Percentiles rank a stretch among this genome's conserved stretches.
phyloP scores from a whole-genome alignment of 2,113 vertebrate species.

The Podarcis raffonei region DNA sequence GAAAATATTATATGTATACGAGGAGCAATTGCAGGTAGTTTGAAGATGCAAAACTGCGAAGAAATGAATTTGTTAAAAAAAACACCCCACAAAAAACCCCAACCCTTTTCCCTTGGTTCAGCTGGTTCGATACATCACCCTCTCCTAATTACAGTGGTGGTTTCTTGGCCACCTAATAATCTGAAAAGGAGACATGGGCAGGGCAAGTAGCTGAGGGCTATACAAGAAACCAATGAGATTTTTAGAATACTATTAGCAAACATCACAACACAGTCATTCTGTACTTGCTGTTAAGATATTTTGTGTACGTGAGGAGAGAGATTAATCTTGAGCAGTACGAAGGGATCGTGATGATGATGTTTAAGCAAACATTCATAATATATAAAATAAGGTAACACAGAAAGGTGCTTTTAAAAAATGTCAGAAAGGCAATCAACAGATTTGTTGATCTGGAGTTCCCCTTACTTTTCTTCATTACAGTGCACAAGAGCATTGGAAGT shows the following conservation, averaged over 20 bases:
- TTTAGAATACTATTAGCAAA: conserved; percentile 8
- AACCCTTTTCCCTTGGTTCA: neutral
- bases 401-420: neutral
- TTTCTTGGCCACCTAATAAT: conserved; percentile 25
- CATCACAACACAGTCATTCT: neutral
- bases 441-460: neutral
- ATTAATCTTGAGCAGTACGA: neutral
- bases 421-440: neutral
- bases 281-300: neutral
- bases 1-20: neutral
- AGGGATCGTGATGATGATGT: neutral
- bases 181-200: conserved; percentile 24
- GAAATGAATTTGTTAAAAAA: conserved; percentile 1
- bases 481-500: neutral
- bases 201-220: neutral
- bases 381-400: neutral
- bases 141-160: conserved; percentile 24
- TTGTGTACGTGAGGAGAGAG: neutral
- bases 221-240: conserved; percentile 13
- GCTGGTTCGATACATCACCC: conserved; percentile 15
- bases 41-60: neutral
- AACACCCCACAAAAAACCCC: neutral
- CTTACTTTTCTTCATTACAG: neutral
- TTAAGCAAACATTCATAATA: neutral
- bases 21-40: neutral